Percentiles rank a stretch among this genome's conserved stretches.
Conservation (phyloP, 2,113 vertebrate genomes). For the Leiothrix lutea region DNA sequence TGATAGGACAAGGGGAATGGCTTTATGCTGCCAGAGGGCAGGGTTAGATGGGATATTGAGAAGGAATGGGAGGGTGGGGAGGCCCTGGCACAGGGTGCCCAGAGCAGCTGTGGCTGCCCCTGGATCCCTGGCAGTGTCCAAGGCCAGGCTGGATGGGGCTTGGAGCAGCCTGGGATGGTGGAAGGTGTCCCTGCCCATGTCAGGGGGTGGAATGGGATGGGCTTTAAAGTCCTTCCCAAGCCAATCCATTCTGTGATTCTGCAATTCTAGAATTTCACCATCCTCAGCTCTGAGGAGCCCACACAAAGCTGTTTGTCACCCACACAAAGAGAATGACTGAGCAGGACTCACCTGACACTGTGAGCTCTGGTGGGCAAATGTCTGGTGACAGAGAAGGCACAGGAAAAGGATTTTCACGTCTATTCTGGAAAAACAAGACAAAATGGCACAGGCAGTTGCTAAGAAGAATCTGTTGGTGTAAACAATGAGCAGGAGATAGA, state of each 20-base stretch:
- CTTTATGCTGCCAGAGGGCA: fast-evolving
- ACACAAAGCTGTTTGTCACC: background rate
- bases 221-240: background rate
- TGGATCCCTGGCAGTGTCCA: background rate
- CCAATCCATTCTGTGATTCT: background rate
- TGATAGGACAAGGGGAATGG: background rate
- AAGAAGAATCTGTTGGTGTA: background rate
- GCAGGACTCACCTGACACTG: constrained; percentile 66
- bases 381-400: constrained; percentile 80
- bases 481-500: background rate
- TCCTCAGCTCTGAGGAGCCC: background rate
- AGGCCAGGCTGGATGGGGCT: fast-evolving
- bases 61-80: background rate
- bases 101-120: background rate
- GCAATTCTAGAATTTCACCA: background rate
- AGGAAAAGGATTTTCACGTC: constrained; percentile 74
- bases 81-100: background rate
- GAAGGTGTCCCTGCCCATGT: background rate
- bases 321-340: background rate
- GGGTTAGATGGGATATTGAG: background rate
- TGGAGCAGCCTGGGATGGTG: fast-evolving
- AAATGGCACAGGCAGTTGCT: background rate
- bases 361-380: constrained; percentile 82
- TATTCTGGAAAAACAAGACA: constrained; percentile 72
- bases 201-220: fast-evolving